phyloP scores from a whole-genome alignment of 64 coral and sea anemone genomes.

The Porites lutea region DNA sequence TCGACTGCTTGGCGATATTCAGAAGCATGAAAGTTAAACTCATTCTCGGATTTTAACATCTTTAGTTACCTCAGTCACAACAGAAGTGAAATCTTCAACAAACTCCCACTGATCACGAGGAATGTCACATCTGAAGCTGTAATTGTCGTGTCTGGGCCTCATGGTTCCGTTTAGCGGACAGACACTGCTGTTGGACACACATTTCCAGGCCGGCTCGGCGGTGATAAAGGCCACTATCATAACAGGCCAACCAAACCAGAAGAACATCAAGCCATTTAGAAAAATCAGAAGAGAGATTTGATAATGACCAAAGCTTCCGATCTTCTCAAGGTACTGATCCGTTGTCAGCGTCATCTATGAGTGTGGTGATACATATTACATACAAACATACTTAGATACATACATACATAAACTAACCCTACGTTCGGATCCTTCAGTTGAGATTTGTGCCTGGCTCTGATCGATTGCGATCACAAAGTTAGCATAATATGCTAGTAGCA shows the following conservation, averaged over 20 bases:
- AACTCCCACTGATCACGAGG: constrained; percentile 76
- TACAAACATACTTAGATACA: no score
- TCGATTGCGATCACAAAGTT: no score
- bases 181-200: constrained; percentile 46
- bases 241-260: constrained; percentile 80
- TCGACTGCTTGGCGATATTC: no score
- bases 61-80: constrained; percentile 47
- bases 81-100: constrained; percentile 57
- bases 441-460: no score
- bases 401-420: no score
- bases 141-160: constrained; percentile 45
- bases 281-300: constrained; percentile 37
- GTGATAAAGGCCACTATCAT: constrained; percentile 55
- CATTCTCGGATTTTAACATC: background rate
- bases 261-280: constrained; percentile 42
- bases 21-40: no score
- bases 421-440: no score
- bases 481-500: no score
- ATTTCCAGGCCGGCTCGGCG: constrained; percentile 46
- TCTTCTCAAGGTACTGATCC: constrained; percentile 64
- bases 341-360: constrained; percentile 55
- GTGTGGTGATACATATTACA: background rate
- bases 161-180: constrained; percentile 61
- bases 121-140: constrained; percentile 73
- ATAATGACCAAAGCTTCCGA: constrained; percentile 74